These are phyloP conservation scores for Ibidorhyncha struthersii DNA, from an alignment of 2,113 vertebrate species.

Conservation along the genomic window DNA sequence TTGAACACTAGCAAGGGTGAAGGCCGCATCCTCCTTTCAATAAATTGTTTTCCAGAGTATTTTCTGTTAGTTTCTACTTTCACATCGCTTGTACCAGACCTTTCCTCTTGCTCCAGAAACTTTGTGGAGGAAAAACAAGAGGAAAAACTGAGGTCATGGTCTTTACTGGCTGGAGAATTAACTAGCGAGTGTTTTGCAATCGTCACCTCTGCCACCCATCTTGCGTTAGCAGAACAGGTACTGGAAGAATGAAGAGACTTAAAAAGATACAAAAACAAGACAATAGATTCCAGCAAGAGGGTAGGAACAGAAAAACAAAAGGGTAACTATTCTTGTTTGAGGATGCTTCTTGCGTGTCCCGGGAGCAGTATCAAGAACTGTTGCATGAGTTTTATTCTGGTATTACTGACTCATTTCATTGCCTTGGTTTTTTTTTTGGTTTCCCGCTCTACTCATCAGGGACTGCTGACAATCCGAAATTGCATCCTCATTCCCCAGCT, in stretches of 20 bases:
- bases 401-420: neutral
- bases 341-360: neutral
- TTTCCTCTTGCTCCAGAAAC: neutral
- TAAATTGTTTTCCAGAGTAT: neutral
- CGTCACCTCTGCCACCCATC: neutral
- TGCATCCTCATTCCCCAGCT: neutral
- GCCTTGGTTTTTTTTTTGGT: neutral
- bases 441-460: neutral
- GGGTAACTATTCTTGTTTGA: neutral
- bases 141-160: fast-evolving
- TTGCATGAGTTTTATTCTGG: neutral
- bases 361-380: neutral
- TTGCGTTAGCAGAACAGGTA: neutral
- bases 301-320: neutral
- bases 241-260: neutral
- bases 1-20: fast-evolving
- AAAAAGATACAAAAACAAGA: neutral
- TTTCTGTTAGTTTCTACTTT: neutral
- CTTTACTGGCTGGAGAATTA: neutral
- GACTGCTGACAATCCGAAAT: fast-evolving
- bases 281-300: neutral
- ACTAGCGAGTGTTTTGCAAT: fast-evolving
- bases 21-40: fast-evolving
- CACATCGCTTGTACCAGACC: fast-evolving
- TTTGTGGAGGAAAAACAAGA: neutral